Evolutionary conservation across 2,113 vertebrate species (phyloP).

Genomic region (Pedionomus torquatus): DNA sequence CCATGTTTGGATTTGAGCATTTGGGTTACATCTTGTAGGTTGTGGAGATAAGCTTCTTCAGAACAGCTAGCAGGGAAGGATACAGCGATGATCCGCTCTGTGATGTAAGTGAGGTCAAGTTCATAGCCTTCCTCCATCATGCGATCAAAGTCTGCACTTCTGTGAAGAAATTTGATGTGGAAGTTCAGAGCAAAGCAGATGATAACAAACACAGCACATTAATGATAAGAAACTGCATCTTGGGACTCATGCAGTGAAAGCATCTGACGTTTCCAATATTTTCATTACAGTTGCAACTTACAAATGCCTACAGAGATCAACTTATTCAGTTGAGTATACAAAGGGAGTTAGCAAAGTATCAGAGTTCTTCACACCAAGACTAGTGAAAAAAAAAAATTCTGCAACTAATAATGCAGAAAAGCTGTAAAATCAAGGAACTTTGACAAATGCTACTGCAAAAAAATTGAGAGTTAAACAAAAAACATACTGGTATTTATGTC

Average conservation of each 20-base stretch:
- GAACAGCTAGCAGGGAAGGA: conserved; percentile 88
- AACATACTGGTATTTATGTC: background rate
- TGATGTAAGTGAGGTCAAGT: conserved; percentile 95
- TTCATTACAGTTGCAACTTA: background rate
- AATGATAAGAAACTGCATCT: background rate
- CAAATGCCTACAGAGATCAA: background rate
- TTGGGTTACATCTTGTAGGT: conserved; percentile 88
- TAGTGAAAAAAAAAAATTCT: background rate
- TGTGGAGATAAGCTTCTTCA: conserved; percentile 89
- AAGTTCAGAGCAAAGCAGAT: background rate
- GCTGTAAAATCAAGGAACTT: background rate
- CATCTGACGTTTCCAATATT: background rate
- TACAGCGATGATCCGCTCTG: conserved; percentile 92
- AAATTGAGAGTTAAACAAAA: background rate
- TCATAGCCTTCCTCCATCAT: conserved; percentile 92
- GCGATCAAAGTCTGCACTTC: conserved; percentile 53
- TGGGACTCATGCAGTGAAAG: background rate
- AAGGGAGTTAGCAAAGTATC: background rate
- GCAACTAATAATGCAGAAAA: background rate
- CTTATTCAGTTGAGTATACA: background rate
- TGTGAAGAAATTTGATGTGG: background rate
- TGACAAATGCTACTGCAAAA: background rate
- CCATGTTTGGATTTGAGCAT: conserved; percentile 98
- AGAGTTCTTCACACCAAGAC: background rate
- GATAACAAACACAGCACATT: background rate